Conservation (phyloP, 2,797 vertebrate genomes). For the Gorsachius magnificus region DNA sequence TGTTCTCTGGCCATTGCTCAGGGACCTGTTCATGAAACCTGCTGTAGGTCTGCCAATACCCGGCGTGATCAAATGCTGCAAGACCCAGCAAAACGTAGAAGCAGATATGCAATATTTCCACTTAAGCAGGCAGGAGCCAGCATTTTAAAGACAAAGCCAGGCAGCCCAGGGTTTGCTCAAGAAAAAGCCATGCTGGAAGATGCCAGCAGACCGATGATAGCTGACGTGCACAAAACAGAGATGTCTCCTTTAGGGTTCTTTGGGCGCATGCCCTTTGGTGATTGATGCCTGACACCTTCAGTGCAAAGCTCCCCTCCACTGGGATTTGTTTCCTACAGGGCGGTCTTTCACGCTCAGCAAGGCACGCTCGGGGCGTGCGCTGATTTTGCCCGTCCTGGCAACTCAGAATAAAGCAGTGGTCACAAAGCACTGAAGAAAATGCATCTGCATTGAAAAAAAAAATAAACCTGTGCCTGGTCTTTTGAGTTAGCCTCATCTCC, state of each 20-base stretch:
- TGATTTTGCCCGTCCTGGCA: not conserved
- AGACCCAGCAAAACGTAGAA: not conserved
- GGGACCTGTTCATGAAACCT: not conserved
- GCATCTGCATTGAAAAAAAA: not conserved
- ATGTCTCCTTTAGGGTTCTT: not conserved
- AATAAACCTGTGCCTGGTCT: not conserved
- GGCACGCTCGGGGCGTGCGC: accelerated
- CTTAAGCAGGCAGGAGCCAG: not conserved
- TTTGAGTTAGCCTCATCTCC: not conserved
- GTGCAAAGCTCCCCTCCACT: not conserved
- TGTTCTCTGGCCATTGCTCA: not conserved
- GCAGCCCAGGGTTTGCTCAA: not conserved
- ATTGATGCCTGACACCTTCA: not conserved
- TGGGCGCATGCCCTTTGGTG: not conserved
- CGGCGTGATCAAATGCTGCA: not conserved
- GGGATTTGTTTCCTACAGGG: not conserved
- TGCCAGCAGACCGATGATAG: not conserved
- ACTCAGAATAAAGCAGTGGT: not conserved
- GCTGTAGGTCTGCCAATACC: not conserved
- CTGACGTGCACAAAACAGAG: not conserved
- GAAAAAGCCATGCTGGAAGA: not conserved
- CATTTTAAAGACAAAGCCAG: not conserved
- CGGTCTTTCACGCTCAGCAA: not conserved
- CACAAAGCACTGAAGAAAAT: not conserved
- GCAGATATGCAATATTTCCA: not conserved